Evolutionary conservation across 1,140 invertebrate species (phyloP).

Genomic region (Diprion similis): DNA sequence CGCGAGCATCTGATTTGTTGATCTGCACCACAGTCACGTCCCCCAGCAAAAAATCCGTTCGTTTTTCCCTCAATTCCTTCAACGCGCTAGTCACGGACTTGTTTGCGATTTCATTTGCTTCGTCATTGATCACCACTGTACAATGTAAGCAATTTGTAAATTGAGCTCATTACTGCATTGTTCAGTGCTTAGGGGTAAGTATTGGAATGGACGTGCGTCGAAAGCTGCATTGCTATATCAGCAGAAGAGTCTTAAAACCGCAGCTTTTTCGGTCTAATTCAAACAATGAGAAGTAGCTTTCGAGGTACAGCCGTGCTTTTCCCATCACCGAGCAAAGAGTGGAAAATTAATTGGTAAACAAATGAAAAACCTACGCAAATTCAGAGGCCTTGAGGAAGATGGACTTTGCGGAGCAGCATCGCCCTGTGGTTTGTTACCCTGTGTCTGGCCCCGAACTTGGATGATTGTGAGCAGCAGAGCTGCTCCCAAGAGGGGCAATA

Average conservation of each 20-base stretch:
- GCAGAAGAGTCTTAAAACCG: too few species aligned
- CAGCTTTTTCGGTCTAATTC: too few species aligned
- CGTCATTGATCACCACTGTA: constrained; percentile 53
- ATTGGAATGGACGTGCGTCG: too few species aligned
- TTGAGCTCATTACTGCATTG: too few species aligned
- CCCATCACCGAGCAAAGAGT: too few species aligned
- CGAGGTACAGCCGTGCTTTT: too few species aligned
- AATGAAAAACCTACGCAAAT: constrained; percentile 44
- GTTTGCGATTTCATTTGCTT: constrained; percentile 45
- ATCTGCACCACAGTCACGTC: constrained; percentile 40
- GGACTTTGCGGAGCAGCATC: background rate
- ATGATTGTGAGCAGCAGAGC: too few species aligned
- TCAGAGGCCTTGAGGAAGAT: constrained; percentile 39
- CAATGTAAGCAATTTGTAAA: background rate
- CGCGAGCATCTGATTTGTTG: constrained; percentile 40
- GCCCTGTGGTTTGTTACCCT: background rate
- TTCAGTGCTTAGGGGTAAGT: too few species aligned
- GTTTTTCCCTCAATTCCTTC: constrained; percentile 39
- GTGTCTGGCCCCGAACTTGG: background rate
- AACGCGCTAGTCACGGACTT: constrained; percentile 47
- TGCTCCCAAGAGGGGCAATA: too few species aligned
- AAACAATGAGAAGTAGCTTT: too few species aligned
- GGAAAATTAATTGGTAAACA: background rate
- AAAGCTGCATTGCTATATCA: too few species aligned
- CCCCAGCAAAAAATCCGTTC: constrained; percentile 40